phyloP scores from a whole-genome alignment of 2,113 vertebrate genomes.

The Terrapene triunguis region DNA sequence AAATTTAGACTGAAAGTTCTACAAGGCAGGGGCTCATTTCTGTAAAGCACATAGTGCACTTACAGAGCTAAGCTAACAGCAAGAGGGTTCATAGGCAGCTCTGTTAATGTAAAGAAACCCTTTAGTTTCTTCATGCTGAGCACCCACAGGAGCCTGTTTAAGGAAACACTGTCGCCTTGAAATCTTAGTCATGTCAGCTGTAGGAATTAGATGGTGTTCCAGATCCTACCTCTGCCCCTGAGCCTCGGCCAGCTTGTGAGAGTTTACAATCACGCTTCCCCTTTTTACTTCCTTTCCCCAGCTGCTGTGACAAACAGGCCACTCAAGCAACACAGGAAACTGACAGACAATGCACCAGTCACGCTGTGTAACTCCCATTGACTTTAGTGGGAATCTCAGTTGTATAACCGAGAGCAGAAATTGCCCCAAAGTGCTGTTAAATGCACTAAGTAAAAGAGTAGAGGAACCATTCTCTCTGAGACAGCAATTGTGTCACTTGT shows the following conservation, averaged over 20 bases:
- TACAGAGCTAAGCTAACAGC: background rate
- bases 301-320: background rate
- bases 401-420: background rate
- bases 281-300: background rate
- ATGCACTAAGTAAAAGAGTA: rapidly evolving
- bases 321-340: rapidly evolving
- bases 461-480: background rate
- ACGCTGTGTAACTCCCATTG: rapidly evolving
- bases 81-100: background rate
- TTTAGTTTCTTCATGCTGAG: background rate
- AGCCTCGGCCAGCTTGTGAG: background rate
- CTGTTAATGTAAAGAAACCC: background rate
- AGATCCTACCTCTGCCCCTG: background rate
- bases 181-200: background rate
- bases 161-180: background rate
- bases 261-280: background rate
- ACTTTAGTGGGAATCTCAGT: background rate
- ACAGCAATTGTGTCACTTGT: background rate
- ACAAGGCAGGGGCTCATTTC: background rate
- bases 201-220: background rate
- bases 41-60: background rate
- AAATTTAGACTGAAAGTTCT: background rate
- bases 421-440: background rate
- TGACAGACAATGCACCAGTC: rapidly evolving
- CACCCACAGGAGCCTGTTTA: background rate